These are phyloP conservation scores for Tridacna gigas DNA, from an alignment of 2,888 invertebrate species.

Conservation along the genomic window DNA sequence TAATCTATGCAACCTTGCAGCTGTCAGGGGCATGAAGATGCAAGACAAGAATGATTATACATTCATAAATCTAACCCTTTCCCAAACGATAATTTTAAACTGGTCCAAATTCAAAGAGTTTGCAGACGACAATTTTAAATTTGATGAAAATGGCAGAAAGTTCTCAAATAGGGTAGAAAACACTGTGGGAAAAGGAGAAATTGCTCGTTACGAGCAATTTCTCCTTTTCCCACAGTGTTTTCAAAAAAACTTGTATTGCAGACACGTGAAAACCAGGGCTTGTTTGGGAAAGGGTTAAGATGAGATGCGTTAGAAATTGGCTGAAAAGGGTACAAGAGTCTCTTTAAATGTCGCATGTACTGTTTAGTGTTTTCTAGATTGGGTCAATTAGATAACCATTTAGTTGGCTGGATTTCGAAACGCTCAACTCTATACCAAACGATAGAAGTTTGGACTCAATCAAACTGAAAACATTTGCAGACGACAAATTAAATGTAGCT, in stretches of 20 bases:
- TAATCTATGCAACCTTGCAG: too few relatives aligned
- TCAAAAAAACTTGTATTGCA: background rate
- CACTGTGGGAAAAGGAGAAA: background rate
- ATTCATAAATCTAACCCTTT: too few relatives aligned
- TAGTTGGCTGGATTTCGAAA: too few relatives aligned
- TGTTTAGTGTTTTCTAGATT: too few relatives aligned
- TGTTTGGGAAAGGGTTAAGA: background rate
- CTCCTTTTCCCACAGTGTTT: background rate
- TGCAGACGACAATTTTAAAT: background rate
- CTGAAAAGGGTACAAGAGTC: too few relatives aligned
- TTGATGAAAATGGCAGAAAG: background rate
- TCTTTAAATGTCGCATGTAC: too few relatives aligned
- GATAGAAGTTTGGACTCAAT: background rate
- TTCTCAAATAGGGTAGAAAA: background rate
- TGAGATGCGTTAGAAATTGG: too few relatives aligned
- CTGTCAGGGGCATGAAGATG: too few relatives aligned
- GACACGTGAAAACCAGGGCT: background rate
- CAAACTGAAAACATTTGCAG: background rate
- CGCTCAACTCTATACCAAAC: background rate
- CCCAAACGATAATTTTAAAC: background rate
- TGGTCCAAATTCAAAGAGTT: background rate
- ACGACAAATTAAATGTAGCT: background rate
- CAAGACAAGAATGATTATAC: too few relatives aligned
- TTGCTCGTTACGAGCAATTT: background rate
- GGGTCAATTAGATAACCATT: too few relatives aligned